Base-by-base conservation (phyloP, 2,797 vertebrate genomes). In the Coregonus suidteri region DNA sequence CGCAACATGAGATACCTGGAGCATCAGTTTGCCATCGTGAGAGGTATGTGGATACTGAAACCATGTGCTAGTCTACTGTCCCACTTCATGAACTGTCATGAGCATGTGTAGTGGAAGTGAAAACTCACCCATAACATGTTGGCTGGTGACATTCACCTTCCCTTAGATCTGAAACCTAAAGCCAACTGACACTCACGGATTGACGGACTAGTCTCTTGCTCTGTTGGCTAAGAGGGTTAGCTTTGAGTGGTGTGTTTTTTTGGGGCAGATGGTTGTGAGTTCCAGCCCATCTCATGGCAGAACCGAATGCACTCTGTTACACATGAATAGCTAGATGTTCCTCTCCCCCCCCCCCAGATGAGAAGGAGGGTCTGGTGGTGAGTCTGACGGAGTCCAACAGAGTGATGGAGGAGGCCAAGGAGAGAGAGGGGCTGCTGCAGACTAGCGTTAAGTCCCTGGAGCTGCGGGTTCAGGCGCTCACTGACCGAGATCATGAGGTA, bases 11-110 rank as follows among this genome's bases (percentile, higher is more conserved):
- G 98, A 82, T 98, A 95, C 81, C 83, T 97, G 37, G 97, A 96
- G 84, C 98, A 99, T 87, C 97, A 99, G 84, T 95, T 97, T 90
- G 93, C 94, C 11, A 95, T 99, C 1, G 82, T 95, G 66, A 97
- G 94, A 96, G 98, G 98, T 97, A 91, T 82, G 84, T 75, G 83
- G 84, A n/a, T 56, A 47, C 41, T 6, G 30, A 30, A 18, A 30
- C 5, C 13, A 30, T 1, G 6, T 18, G 16, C 16, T 35, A 13
- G 62, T n/a, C 20, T 65, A 65, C 62, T 6, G 20, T 4, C 56
- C 18, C 62, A 30, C 25, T 65, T n/a, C 25, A 31, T 31, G 20
- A n/a, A 65, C 25, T 5, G 16, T 16, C 16, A 47, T 9, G 9
- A 3, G 41, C 41, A 3, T 47, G 41, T 47, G 41, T 13, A 3